Conservation (phyloP, 2,113 vertebrate genomes). For the Prolemur simus region DNA sequence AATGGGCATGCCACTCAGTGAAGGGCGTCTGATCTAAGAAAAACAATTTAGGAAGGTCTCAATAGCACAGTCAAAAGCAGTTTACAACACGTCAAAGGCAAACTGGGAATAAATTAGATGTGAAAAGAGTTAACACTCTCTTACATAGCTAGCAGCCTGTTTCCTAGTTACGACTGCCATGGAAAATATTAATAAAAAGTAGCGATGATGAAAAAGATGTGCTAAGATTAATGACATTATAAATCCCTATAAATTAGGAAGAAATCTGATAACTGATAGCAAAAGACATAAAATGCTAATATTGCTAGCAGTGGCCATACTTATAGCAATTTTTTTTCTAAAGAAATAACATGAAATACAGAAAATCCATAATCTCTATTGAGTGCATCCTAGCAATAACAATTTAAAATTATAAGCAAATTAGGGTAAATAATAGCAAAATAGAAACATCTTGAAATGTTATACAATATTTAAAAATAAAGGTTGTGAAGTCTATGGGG, state of each 20-base stretch:
- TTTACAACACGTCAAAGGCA: not conserved
- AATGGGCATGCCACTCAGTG: constrained; percentile 81
- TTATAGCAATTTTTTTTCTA: not conserved
- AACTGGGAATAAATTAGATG: not conserved
- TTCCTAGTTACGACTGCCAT: not conserved
- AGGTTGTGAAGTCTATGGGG: not conserved
- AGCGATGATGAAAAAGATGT: not conserved
- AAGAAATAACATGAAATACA: not conserved
- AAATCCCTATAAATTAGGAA: not conserved
- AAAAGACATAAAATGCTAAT: constrained; percentile 21
- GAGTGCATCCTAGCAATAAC: not conserved
- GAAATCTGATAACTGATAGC: not conserved
- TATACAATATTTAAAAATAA: not conserved
- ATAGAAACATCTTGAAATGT: not conserved
- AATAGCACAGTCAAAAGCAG: not conserved
- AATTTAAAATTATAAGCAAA: constrained; percentile 32
- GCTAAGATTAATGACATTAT: not conserved
- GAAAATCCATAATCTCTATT: not conserved
- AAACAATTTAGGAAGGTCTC: constrained; percentile 34
- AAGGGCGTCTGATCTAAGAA: constrained; percentile 86
- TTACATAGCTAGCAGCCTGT: not conserved
- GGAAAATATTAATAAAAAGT: not conserved
- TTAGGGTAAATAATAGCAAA: constrained; percentile 39
- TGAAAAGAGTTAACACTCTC: not conserved
- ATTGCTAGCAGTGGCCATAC: not conserved